phyloP scores from a whole-genome alignment of 2,888 invertebrate genomes.

The Caenorhabditis angaria region DNA sequence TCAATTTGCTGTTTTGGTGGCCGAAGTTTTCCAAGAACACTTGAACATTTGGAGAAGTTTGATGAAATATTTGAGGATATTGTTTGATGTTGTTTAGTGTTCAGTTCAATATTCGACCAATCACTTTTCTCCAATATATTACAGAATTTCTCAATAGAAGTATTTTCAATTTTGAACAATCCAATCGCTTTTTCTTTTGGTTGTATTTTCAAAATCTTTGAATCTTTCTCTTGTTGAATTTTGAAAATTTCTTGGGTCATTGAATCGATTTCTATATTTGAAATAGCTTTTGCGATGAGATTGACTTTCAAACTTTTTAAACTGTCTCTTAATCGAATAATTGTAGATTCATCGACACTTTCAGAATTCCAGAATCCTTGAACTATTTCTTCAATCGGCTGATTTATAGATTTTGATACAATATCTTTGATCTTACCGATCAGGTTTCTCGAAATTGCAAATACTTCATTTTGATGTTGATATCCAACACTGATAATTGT shows the following conservation, averaged over 20 bases:
- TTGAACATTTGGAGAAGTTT: constrained; percentile 10
- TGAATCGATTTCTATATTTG: too few species aligned
- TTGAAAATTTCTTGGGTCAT: too few species aligned
- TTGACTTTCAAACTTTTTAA: too few species aligned
- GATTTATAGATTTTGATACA: constrained; percentile 3
- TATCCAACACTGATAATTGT: neutral
- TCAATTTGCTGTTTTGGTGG: constrained; percentile 18
- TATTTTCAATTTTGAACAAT: constrained; percentile 13
- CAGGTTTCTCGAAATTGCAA: neutral
- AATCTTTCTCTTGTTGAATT: neutral
- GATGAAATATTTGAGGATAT: constrained; percentile 28
- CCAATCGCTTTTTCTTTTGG: constrained; percentile 14
- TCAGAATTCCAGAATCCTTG: constrained; percentile 44
- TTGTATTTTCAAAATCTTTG: neutral
- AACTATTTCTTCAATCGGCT: constrained; percentile 26
- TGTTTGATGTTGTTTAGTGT: constrained; percentile 9
- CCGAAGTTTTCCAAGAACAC: constrained; percentile 26
- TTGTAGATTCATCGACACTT: constrained; percentile 19
- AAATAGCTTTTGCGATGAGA: too few species aligned
- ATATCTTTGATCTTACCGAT: neutral
- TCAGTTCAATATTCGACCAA: constrained; percentile 22
- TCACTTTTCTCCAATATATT: constrained; percentile 27
- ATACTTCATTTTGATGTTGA: neutral
- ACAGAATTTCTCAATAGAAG: constrained; percentile 21
- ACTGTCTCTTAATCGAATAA: constrained; percentile 15